phyloP scores from a whole-genome alignment of 2,888 invertebrate species.

The Helleia helle region DNA sequence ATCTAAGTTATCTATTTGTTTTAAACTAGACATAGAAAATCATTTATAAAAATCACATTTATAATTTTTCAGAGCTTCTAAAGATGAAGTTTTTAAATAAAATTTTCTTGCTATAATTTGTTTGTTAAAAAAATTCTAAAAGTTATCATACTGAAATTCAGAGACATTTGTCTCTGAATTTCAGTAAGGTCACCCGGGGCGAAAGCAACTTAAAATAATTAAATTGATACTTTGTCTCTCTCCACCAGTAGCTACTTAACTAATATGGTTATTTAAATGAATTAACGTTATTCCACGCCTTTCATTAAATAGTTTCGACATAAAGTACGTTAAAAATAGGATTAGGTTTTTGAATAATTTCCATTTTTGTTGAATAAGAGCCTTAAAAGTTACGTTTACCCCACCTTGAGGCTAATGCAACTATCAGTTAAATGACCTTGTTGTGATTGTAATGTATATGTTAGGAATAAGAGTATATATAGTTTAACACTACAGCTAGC shows the following conservation, averaged over 20 bases:
- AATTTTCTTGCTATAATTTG: no score
- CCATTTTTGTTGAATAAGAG: conserved; percentile 5
- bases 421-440: conserved; percentile 4
- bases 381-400: conserved; percentile 1
- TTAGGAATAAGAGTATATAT: not conserved
- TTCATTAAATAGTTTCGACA: not conserved
- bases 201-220: conserved; percentile 3
- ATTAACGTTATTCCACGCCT: not conserved
- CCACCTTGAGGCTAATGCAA: conserved; percentile 4
- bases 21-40: no score
- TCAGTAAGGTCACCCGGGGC: not conserved
- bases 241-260: not conserved
- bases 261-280: conserved; percentile 1
- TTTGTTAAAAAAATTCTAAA: no score
- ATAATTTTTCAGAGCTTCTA: no score
- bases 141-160: no score
- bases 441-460: conserved; percentile 1
- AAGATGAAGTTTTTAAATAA: no score
- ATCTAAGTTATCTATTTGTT: no score
- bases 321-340: not conserved
- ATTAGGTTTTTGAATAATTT: conserved; percentile 4
- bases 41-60: no score
- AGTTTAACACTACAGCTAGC: conserved; percentile 3
- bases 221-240: conserved; percentile 3
- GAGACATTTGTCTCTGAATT: no score